phyloP scores from a whole-genome alignment of 2,113 vertebrate species.

The Chaetura pelagica region DNA sequence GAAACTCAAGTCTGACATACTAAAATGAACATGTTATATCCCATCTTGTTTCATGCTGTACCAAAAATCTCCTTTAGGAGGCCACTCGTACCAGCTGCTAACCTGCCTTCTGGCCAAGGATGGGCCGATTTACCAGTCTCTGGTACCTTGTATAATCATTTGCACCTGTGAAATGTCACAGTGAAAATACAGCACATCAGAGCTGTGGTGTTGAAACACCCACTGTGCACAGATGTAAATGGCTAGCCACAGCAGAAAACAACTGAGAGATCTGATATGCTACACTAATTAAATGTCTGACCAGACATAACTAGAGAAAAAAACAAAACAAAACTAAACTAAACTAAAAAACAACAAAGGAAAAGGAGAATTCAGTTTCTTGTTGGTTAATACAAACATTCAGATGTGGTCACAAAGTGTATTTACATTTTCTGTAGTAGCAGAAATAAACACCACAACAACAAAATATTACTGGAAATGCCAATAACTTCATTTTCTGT shows the following conservation, averaged over 20 bases:
- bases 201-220: neutral
- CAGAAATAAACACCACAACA: neutral
- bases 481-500: neutral
- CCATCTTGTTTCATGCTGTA: neutral
- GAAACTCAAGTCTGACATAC: neutral
- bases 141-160: neutral
- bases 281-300: neutral
- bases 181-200: neutral
- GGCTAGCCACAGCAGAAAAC: neutral
- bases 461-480: neutral
- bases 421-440: neutral
- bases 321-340: neutral
- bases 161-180: neutral
- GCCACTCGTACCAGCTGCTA: neutral
- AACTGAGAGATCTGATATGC: neutral
- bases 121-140: neutral
- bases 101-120: neutral
- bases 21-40: neutral
- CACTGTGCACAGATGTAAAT: conserved; percentile 1
- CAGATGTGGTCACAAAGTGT: neutral
- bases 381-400: neutral
- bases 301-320: neutral
- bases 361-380: neutral
- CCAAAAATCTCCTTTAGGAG: neutral
- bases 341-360: neutral